A percentile compares a stretch with the other conserved stretches of the same genome.
phyloP scores from a whole-genome alignment of 2,113 vertebrate species.

The Bambusicola thoracicus region DNA sequence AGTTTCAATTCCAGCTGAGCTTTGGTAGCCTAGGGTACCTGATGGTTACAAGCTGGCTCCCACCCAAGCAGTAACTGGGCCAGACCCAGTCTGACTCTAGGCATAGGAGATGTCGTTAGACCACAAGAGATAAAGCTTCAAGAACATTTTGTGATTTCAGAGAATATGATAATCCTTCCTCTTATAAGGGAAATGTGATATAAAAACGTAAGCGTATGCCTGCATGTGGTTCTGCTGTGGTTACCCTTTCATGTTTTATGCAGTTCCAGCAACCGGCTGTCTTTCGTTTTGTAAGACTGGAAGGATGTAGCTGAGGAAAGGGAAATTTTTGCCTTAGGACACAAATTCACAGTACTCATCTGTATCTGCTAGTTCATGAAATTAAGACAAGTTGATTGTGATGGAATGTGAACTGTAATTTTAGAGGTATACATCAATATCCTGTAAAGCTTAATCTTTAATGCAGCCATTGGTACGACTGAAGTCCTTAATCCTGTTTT shows the following conservation, averaged over 20 bases:
- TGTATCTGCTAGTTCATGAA: neutral
- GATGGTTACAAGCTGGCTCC: neutral
- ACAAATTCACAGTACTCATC: neutral
- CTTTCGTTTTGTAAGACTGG: neutral
- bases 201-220: neutral
- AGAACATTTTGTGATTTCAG: neutral
- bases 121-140: neutral
- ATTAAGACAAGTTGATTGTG: neutral
- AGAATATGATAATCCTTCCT: neutral
- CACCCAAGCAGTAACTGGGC: neutral
- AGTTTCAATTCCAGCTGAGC: neutral
- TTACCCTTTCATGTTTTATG: neutral
- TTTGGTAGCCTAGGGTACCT: neutral
- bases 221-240: neutral
- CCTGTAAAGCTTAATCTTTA: neutral
- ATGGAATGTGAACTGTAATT: neutral
- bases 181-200: neutral
- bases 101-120: neutral
- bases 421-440: neutral
- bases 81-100: neutral
- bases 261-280: neutral
- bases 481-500: neutral
- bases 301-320: neutral
- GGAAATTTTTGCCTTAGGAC: neutral
- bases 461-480: neutral